phyloP scores from a whole-genome alignment of 2,888 invertebrate species.

The Peribatodes rhomboidaria region DNA sequence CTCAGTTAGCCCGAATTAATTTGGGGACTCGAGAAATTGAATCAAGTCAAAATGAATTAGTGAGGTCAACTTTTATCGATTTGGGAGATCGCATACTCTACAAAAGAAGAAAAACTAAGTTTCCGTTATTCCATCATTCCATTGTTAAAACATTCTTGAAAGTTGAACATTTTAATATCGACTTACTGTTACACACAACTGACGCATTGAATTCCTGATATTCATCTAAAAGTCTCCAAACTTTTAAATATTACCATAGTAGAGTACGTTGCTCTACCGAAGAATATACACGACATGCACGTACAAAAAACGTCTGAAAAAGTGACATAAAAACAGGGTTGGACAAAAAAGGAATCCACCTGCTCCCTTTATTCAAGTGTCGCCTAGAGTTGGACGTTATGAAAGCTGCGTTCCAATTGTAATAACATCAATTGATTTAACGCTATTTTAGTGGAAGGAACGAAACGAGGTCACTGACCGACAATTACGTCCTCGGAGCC shows the following conservation, averaged over 20 bases:
- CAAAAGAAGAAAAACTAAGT: slow-evolving; percentile 1
- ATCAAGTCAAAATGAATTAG: slow-evolving; percentile 18
- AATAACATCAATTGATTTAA: slow-evolving; percentile 86
- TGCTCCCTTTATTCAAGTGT: slow-evolving; percentile 54
- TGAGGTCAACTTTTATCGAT: slow-evolving; percentile 18
- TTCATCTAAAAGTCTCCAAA: slow-evolving; percentile 14
- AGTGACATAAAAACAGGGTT: slow-evolving; percentile 39
- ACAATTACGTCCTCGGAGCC: slow-evolving; percentile 83
- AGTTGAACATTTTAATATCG: background rate
- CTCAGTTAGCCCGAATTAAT: slow-evolving; percentile 31
- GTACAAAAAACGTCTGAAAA: slow-evolving; percentile 35
- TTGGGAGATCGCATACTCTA: slow-evolving; percentile 16
- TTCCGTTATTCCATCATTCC: background rate
- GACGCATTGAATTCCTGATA: background rate
- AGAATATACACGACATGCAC: slow-evolving; percentile 15
- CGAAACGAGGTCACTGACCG: slow-evolving; percentile 83
- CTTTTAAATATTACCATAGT: slow-evolving; percentile 10
- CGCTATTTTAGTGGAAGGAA: slow-evolving; percentile 84
- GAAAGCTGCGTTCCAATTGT: slow-evolving; percentile 81
- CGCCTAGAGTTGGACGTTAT: slow-evolving; percentile 70
- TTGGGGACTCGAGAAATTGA: slow-evolving; percentile 23
- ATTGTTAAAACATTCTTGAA: background rate
- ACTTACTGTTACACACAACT: background rate
- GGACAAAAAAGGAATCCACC: slow-evolving; percentile 61
- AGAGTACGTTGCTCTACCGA: slow-evolving; percentile 15